Conservation (phyloP, 2,113 vertebrate genomes). For the Anser cygnoides region DNA sequence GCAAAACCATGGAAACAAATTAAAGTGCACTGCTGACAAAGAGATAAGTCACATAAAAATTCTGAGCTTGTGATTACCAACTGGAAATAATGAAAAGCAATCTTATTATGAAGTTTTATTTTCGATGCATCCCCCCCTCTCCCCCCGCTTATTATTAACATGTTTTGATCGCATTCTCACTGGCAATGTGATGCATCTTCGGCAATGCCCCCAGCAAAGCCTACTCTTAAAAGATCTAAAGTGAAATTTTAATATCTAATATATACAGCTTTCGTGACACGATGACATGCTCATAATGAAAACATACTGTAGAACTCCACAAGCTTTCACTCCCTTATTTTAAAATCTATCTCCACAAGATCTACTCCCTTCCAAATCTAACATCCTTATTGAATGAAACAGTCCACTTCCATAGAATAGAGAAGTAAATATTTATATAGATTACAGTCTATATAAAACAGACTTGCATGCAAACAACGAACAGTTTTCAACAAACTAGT, state of each 20-base stretch:
- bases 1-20: conserved; percentile 17
- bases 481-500: not conserved
- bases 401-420: not conserved
- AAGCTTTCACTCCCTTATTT: not conserved
- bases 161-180: not conserved
- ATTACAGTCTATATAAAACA: not conserved
- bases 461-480: not conserved
- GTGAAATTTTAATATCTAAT: not conserved
- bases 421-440: not conserved
- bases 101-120: not conserved
- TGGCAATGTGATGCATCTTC: not conserved
- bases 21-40: not conserved
- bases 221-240: not conserved
- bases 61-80: no score
- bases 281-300: not conserved
- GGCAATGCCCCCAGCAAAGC: not conserved
- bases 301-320: not conserved
- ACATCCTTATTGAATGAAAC: not conserved
- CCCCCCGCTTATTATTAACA: not conserved
- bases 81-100: no score
- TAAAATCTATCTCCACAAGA: no score
- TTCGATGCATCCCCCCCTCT: not conserved
- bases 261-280: not conserved
- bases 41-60: not conserved
- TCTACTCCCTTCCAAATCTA: not conserved